phyloP scores from a whole-genome alignment of 2,888 invertebrate species.

The Acleris emargana region DNA sequence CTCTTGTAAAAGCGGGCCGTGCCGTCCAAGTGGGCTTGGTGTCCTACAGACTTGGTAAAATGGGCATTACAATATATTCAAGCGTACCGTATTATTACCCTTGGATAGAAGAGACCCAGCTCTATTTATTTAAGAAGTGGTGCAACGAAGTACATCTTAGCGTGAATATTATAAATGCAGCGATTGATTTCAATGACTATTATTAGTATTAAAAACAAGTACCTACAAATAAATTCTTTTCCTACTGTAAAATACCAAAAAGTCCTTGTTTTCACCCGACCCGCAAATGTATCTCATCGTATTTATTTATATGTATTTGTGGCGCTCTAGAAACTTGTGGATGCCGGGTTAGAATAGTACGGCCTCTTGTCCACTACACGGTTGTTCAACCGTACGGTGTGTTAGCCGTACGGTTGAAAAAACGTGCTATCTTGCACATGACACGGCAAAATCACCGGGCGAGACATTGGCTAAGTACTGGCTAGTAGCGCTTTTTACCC shows the following conservation, averaged over 20 bases:
- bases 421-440: constrained; percentile 37
- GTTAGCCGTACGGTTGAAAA: too few relatives aligned
- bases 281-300: too few relatives aligned
- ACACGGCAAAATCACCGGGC: constrained; percentile 34
- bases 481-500: constrained; percentile 35
- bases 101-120: constrained; percentile 7
- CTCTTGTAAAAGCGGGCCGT: neutral
- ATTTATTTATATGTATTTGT: too few relatives aligned
- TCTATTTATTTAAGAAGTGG: neutral
- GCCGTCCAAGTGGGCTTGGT: constrained; percentile 9
- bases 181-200: too few relatives aligned
- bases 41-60: neutral
- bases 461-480: constrained; percentile 38
- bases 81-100: constrained; percentile 7
- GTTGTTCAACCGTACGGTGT: constrained; percentile 31
- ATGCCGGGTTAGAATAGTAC: too few relatives aligned
- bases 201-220: too few relatives aligned
- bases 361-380: neutral
- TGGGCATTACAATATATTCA: neutral
- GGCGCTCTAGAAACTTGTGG: too few relatives aligned
- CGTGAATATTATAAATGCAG: too few relatives aligned
- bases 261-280: too few relatives aligned
- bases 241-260: too few relatives aligned
- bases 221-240: too few relatives aligned
- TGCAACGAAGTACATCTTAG: neutral